Evolutionary conservation across 1,140 invertebrate genomes (phyloP), one percentile per base, ranked within the genome.

Genomic region (Augochlora pura): DNA sequence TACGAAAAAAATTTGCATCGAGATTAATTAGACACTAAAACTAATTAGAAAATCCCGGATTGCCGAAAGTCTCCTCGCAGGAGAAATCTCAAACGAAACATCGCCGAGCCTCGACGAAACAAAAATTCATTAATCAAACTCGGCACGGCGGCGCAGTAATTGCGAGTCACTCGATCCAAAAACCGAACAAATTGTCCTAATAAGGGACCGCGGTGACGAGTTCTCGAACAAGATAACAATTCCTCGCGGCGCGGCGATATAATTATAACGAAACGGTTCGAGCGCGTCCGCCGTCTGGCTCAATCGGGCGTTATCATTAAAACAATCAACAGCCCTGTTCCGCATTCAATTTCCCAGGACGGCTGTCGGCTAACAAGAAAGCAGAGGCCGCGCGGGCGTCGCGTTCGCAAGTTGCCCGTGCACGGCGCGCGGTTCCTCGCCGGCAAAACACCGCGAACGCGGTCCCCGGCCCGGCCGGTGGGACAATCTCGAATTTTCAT

Each of bases 401-500:
- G 10, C 2, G 18, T 25, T 64, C 65, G 65, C 64, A 75, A 77
- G 75, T 77, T 70, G 10, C 57, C 57, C 27, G 32, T 2, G 62
- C n/a, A 27, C n/a, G 57, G 6, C 25, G 0, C 18, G 54, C n/a
- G 2, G 54, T 10, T n/a, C 52, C 38, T 23, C 32, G 23, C 16
- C 18, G 49, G 62, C 70, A 66, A 74, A 79, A 73, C 54, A n/a
- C 77, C 38, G 62, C 27, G 68, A 38, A 16, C 62, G 32, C 32
- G 32, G 32, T 4, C 32, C 62, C 1, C 32, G 32, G 32, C 32
- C 32, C 32, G 32, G 32, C 32, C 32, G 73, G 32, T 54, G 49
- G 69, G 85, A 80, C 84, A 80, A 83, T 82, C 76, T 84, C 68
- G 80, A 78, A 81, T 85, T 85, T 85, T 84, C 84, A 84, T 85